A percentile compares a stretch with the other conserved stretches of the same genome.
These are phyloP conservation scores for Serripes groenlandicus DNA, from an alignment of 2,888 invertebrate species.

Conservation along the genomic window DNA sequence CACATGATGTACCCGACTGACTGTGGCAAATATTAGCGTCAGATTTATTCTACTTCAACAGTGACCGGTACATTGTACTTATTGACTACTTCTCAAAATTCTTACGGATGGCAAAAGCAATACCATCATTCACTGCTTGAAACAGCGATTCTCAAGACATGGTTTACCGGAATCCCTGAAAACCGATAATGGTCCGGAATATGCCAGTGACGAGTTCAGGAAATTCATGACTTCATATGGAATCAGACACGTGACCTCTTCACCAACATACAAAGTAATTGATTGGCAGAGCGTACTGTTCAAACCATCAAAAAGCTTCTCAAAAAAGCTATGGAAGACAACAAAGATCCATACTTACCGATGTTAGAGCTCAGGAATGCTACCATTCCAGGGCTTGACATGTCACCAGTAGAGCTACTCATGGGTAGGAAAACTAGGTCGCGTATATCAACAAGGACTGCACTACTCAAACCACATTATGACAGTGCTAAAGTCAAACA, in stretches of 20 bases:
- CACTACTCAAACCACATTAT: too few species aligned
- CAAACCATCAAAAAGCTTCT: background rate
- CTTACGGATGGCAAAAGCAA: constrained; percentile 1
- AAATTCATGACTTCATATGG: background rate
- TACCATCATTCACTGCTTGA: constrained; percentile 41
- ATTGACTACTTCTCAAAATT: constrained; percentile 44
- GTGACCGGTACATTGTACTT: constrained; percentile 27
- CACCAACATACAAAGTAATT: constrained; percentile 7
- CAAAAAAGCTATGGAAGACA: constrained; percentile 1
- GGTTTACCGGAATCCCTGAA: background rate
- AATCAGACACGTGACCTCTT: background rate
- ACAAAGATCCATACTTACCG: background rate
- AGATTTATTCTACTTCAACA: background rate
- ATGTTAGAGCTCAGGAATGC: background rate
- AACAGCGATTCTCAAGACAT: background rate
- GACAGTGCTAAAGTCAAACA: too few species aligned
- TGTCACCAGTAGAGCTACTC: background rate
- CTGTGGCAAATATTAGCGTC: background rate
- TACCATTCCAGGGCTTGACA: background rate
- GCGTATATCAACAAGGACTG: background rate
- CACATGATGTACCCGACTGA: background rate
- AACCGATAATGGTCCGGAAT: background rate
- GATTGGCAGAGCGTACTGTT: background rate
- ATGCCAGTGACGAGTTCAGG: background rate
- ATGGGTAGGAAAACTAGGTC: background rate